Evolutionary conservation across 2,113 vertebrate species (phyloP).

Genomic region (Ceratotherium simum): DNA sequence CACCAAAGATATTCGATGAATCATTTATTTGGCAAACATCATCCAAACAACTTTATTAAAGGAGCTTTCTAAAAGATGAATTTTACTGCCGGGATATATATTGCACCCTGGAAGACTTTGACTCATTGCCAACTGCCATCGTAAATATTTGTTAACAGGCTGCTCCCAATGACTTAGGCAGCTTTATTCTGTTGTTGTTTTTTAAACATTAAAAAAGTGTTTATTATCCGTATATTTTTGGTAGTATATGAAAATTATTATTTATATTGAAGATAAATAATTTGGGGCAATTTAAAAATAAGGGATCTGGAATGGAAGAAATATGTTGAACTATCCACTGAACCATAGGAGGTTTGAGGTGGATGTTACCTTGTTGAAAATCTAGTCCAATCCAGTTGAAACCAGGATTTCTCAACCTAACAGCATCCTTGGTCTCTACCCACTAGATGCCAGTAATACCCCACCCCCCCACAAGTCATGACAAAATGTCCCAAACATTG

Average conservation of each 20-base stretch:
- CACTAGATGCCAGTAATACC: fast-evolving
- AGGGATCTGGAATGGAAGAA: background rate
- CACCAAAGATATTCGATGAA: background rate
- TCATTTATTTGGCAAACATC: background rate
- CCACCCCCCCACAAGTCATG: fast-evolving
- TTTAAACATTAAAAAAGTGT: background rate
- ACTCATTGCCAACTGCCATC: too few species aligned
- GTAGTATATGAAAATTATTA: background rate
- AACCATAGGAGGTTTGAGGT: too few species aligned
- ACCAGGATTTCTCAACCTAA: background rate
- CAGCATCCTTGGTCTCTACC: background rate
- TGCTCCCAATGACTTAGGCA: background rate
- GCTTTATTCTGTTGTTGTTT: background rate
- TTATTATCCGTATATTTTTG: background rate
- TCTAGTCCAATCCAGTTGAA: background rate
- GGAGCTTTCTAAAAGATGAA: background rate
- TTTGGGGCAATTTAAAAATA: background rate
- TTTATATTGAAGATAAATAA: background rate
- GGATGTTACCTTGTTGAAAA: background rate
- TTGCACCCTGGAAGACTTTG: background rate
- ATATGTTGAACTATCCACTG: background rate
- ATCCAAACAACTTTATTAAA: background rate
- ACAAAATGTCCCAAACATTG: background rate
- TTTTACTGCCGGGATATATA: background rate
- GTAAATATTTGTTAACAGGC: background rate